Conservation (phyloP, 2,797 vertebrate species). For the Cirrhinus molitorella region DNA sequence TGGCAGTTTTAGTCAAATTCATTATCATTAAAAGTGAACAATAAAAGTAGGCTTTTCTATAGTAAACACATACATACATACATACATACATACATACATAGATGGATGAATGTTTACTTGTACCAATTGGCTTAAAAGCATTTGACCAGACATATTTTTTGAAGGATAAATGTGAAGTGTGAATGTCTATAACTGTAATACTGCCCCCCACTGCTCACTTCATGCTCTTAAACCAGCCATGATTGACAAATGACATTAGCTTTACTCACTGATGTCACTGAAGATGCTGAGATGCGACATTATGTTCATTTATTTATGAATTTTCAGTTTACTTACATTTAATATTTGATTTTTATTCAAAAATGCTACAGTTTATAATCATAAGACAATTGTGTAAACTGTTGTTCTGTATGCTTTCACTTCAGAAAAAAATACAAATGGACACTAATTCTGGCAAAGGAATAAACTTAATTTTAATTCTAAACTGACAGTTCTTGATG, state of each 20-base stretch:
- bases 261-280: conserved; percentile 30
- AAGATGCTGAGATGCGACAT: background rate
- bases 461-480: background rate
- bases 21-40: too few relatives aligned
- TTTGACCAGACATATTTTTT: background rate
- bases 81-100: too few relatives aligned
- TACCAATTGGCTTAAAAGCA: background rate
- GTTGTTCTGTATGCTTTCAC: background rate
- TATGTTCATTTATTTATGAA: conserved; percentile 28
- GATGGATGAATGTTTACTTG: too few relatives aligned
- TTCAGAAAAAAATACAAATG: background rate
- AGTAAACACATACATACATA: too few relatives aligned
- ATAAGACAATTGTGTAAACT: background rate
- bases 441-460: background rate
- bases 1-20: too few relatives aligned
- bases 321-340: background rate
- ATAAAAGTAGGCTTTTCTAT: too few relatives aligned
- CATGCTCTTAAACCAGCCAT: background rate
- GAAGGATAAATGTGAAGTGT: background rate
- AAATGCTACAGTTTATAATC: background rate
- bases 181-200: conserved; percentile 45
- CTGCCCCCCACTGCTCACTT: conserved; percentile 53
- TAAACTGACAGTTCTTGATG: background rate
- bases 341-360: background rate
- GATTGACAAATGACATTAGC: conserved; percentile 18